phyloP scores from a whole-genome alignment of 2,797 vertebrate species.

The Sebastes nivosus region DNA sequence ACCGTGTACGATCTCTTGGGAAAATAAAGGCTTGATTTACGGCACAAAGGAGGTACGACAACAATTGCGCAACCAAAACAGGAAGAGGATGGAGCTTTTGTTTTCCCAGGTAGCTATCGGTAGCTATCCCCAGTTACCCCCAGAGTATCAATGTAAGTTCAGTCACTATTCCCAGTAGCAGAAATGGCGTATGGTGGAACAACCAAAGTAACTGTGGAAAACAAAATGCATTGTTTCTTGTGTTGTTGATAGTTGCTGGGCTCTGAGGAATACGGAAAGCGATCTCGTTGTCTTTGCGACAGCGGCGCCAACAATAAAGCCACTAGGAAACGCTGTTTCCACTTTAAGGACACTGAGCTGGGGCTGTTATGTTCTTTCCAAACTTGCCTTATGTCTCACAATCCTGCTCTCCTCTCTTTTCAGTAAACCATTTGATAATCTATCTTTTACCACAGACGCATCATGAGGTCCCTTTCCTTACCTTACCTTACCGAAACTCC shows the following conservation, averaged over 20 bases:
- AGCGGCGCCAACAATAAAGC: background rate
- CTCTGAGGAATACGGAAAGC: background rate
- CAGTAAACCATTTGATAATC: background rate
- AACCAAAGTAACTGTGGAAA: background rate
- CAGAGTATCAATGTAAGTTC: background rate
- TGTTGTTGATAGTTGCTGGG: background rate
- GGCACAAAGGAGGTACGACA: background rate
- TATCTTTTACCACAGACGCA: background rate
- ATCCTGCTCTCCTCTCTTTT: background rate
- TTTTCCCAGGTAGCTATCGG: too few relatives aligned
- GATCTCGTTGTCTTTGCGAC: background rate
- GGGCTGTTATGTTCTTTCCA: background rate
- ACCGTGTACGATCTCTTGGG: background rate
- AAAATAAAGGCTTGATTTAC: background rate
- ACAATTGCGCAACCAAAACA: background rate
- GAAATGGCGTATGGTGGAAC: background rate
- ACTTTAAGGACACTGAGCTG: background rate
- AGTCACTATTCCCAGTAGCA: background rate
- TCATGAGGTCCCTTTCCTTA: background rate
- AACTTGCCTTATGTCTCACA: background rate
- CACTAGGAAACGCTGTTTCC: background rate
- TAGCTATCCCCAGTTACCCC: background rate
- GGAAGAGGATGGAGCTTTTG: background rate
- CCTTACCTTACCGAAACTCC: background rate
- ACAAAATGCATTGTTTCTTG: background rate